phyloP scores from a whole-genome alignment of 2,888 invertebrate species.

The Spilosoma lubricipeda region DNA sequence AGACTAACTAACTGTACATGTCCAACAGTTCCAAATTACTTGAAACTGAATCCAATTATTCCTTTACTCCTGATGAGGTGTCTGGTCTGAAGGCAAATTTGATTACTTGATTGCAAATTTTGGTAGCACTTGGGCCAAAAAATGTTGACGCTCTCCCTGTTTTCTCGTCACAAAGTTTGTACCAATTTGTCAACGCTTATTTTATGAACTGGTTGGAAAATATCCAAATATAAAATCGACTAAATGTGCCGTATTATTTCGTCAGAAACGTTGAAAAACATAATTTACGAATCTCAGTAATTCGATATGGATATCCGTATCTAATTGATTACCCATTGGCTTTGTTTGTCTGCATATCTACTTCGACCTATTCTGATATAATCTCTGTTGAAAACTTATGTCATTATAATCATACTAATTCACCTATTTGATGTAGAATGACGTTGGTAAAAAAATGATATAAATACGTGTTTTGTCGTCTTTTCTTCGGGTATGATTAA shows the following conservation, averaged over 20 bases:
- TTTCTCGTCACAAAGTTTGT: constrained; percentile 14
- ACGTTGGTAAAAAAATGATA: too few species aligned
- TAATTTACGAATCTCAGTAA: not conserved
- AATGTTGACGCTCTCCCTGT: constrained; percentile 4
- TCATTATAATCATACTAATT: not conserved
- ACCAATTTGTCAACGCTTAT: constrained; percentile 13
- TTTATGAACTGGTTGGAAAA: not conserved
- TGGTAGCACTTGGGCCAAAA: constrained; percentile 23
- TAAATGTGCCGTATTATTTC: not conserved
- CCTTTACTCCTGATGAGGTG: constrained; percentile 39
- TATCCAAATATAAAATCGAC: not conserved
- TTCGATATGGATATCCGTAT: not conserved
- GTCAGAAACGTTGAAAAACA: not conserved
- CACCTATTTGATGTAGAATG: not conserved
- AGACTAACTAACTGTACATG: constrained; percentile 21
- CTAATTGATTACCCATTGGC: not conserved
- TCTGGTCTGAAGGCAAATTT: constrained; percentile 53
- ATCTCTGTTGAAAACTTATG: not conserved
- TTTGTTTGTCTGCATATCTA: not conserved
- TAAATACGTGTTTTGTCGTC: not conserved
- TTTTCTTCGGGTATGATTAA: too few species aligned
- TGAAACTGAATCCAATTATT: constrained; percentile 54
- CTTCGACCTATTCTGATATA: not conserved
- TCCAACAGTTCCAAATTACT: constrained; percentile 43
- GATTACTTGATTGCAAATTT: constrained; percentile 71